Base-by-base conservation (phyloP, 2,113 vertebrate species). In the Phylloscopus trochilus region DNA sequence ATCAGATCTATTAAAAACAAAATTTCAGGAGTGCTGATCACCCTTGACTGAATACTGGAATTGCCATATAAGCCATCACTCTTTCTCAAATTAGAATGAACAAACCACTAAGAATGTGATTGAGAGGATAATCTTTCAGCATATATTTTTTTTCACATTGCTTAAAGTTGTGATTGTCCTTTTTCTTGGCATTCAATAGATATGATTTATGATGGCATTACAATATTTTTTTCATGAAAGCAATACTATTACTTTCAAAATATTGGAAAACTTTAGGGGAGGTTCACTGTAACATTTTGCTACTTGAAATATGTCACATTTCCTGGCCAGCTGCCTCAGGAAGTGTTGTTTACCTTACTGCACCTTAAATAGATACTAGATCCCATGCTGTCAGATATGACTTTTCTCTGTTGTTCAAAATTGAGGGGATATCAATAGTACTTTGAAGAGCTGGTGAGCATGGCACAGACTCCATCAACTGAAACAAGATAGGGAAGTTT, bases 341-440 rank as follows among this genome's bases (percentile, higher is more conserved):
- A 74, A 63, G 6, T 27, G 5, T 28, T 4, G 0, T 59, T 87
- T 63, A 26, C 43, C 18, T 44, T 72, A 35, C 17, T 58, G 39
- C 33, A 70, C 23, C 28, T 82, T 55, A 46, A 46, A 46, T 1
- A 4, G 20, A 23, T 4, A 59, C 16, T 8, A 67, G 18, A 51
- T 67, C 19, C 4, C 2, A 2, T n/a, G 27, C 30, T 75, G 41
- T 35, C 21, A 12, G 17, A 46, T 11, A 3, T 44, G n/a, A 27
- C 21, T 13, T 76, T 90, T 55, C 26, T 14, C 41, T 87, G 41
- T n/a, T 89, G 37, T 55, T 89, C 62, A 58, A 74, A 92, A 62
- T 31, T 19, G 18, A 21, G 52, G 28, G 53, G 41, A 86, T 35
- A 41, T 9, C 0, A 2, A 11, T 0, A 14, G 19, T 56, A 53